Evolutionary conservation across 2,797 vertebrate genomes (phyloP).

Genomic region (Falco rusticolus): DNA sequence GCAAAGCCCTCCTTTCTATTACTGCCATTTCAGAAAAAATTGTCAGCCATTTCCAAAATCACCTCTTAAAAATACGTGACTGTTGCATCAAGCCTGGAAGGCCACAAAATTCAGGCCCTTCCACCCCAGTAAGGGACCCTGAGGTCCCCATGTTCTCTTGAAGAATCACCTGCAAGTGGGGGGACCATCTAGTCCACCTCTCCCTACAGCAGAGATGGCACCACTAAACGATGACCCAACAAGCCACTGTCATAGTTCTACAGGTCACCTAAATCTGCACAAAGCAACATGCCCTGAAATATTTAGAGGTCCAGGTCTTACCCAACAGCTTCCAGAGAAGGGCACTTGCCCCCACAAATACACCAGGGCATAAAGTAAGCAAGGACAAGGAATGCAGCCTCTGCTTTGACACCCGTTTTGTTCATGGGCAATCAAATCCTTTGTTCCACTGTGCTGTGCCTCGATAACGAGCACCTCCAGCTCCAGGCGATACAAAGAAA

Average conservation of each 20-base stretch:
- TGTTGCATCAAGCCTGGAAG: neutral
- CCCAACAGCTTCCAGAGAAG: neutral
- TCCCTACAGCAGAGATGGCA: neutral
- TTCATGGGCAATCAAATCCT: neutral
- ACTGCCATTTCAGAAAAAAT: neutral
- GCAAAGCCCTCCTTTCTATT: conserved; percentile 1
- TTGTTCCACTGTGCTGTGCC: neutral
- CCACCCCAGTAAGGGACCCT: neutral
- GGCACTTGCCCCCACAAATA: neutral
- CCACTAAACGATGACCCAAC: neutral
- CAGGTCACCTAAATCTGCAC: neutral
- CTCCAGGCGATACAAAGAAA: neutral
- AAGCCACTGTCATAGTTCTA: neutral
- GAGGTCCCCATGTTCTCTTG: neutral
- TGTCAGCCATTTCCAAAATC: neutral
- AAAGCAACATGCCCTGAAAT: neutral
- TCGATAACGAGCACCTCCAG: neutral
- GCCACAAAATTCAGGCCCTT: neutral
- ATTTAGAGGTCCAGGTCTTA: neutral
- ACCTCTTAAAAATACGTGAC: neutral
- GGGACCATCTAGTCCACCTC: neutral
- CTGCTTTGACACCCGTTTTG: neutral
- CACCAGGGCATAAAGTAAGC: neutral
- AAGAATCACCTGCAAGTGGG: neutral
- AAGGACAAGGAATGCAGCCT: neutral